A percentile compares a stretch with the other conserved stretches of the same genome.
Evolutionary conservation across 2,113 vertebrate species (phyloP).

Genomic region (Corydoras sp.): DNA sequence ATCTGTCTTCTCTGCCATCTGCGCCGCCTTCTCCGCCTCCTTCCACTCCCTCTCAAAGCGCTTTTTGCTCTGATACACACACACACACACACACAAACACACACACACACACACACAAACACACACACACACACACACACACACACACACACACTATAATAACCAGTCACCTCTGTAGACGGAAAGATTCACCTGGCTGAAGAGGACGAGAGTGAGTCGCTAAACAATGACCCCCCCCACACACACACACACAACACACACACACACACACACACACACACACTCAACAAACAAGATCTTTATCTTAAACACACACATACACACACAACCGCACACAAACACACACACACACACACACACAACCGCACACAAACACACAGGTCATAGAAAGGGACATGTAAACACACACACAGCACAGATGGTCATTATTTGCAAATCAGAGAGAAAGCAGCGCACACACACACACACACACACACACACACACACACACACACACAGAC

Average conservation of each 20-base stretch:
- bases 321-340: too few relatives aligned
- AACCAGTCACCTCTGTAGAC: background rate
- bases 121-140: too few relatives aligned
- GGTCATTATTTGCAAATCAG: slow-evolving; percentile 18
- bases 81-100: too few relatives aligned
- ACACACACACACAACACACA: too few relatives aligned
- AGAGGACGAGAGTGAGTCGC: background rate
- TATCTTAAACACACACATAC: slow-evolving; percentile 1
- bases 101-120: too few relatives aligned
- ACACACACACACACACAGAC: too few relatives aligned
- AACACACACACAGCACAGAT: slow-evolving; percentile 24
- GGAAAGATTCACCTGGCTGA: slow-evolving; percentile 10
- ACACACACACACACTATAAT: too few relatives aligned
- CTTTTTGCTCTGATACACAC: slow-evolving; percentile 73
- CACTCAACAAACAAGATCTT: background rate
- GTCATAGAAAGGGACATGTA: background rate
- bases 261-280: slow-evolving; percentile 11
- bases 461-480: background rate
- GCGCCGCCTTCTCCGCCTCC: slow-evolving; percentile 77
- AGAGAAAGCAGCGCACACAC: too few relatives aligned
- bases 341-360: too few relatives aligned
- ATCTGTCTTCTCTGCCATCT: slow-evolving; percentile 75
- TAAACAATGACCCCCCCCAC: too few relatives aligned
- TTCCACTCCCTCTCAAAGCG: slow-evolving; percentile 85
- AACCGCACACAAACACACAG: too few relatives aligned